Evolutionary conservation across 2,797 vertebrate genomes (phyloP), one percentile per base, ranked within the genome.

Genomic region (Vipera ursinii): DNA sequence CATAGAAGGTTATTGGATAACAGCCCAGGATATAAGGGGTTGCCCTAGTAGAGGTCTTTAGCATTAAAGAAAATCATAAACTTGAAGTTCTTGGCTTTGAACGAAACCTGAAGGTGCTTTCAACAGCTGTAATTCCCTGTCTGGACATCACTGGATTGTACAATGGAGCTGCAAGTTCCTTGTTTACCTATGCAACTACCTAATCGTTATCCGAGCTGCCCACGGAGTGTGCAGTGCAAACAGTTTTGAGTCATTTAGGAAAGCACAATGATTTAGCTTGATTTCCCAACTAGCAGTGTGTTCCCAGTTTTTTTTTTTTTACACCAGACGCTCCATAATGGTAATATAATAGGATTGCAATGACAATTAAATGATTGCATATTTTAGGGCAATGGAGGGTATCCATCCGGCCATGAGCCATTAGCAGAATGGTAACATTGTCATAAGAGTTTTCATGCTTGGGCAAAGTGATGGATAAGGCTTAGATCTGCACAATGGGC

Each of bases 281-380:
- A 97, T 96, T 97, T 97, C 96, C 96, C 95, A 95, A 94, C 94
- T 97, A 97, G 96, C 96, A 97, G 96, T 93, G 95, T 86, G 95
- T 97, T 97, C 96, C 95, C 90, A 91, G 96, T 95, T 97, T 97
- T 56, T 56, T 56, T 73, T 61, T 32, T 69, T 97, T 96, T 96
- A 96, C 96, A 95, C 93, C 95, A 96, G 96, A 96, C 96, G 3
- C 88, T 94, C 93, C 92, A 91, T 96, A 97, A 97, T 97, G 96
- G 94, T 96, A 95, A 96, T 97, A 96, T 96, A 97, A 98, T 97
- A 97, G 96, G 97, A 98, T 97, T 96, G 96, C 96, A 96, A 94
- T 96, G 96, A 96, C 97, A 97, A 97, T 97, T 97, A 97, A 97
- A 97, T 90, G 94, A 97, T 97, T 96, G 96, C 96, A 95, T 96